Conservation (phyloP, 2,797 vertebrate genomes). For the Apogon hyalosoma region DNA sequence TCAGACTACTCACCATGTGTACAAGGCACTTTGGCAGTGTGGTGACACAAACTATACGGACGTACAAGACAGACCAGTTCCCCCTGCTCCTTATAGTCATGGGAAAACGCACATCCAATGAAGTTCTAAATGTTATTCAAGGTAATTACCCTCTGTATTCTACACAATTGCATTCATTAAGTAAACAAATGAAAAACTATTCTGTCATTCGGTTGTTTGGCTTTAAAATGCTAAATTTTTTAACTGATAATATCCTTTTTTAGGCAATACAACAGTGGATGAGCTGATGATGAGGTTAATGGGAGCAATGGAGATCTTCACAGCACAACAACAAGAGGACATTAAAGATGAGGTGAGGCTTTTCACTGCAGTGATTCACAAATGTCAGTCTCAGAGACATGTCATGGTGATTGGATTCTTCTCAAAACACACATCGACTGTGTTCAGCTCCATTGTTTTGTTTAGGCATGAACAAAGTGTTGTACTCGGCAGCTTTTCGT, state of each 20-base stretch:
- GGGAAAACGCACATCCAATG: conserved; percentile 98
- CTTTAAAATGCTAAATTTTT: neutral
- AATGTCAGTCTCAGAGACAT: neutral
- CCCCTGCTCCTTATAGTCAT: conserved; percentile 98
- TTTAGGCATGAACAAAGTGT: too few relatives aligned
- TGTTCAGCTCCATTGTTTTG: too few relatives aligned
- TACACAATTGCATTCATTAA: too few relatives aligned
- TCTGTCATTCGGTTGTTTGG: too few relatives aligned
- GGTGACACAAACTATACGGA: conserved; percentile 96
- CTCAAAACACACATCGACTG: neutral
- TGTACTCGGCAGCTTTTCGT: too few relatives aligned
- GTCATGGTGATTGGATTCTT: neutral
- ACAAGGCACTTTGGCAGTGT: conserved; percentile 98
- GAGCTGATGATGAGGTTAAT: conserved; percentile 99
- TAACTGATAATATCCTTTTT: conserved; percentile 13
- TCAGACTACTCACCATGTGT: conserved; percentile 96
- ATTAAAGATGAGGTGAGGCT: conserved; percentile 96
- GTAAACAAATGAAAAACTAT: too few relatives aligned
- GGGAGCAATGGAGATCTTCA: conserved; percentile 99
- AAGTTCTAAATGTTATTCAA: conserved; percentile 99
- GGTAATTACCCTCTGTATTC: conserved; percentile 80
- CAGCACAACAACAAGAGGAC: conserved; percentile 98
- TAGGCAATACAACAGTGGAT: conserved; percentile 98
- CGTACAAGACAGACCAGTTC: conserved; percentile 99
- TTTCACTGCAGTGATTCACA: neutral